Evolutionary conservation across 2,797 vertebrate genomes (phyloP).

Genomic region (Chanos chanos): DNA sequence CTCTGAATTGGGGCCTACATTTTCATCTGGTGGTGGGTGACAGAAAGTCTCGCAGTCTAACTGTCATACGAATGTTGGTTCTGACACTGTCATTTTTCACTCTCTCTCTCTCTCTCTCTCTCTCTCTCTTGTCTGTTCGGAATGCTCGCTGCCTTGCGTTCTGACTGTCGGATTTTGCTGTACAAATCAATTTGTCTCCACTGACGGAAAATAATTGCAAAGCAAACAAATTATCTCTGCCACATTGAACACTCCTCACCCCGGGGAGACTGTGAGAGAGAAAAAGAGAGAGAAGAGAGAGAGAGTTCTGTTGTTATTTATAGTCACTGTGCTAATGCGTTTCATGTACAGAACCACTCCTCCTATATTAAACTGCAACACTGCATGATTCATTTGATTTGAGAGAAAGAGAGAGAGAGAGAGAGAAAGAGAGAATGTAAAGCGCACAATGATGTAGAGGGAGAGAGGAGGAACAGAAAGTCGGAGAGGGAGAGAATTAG

Average conservation of each 20-base stretch:
- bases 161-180: conserved; percentile 78
- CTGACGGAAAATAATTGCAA: conserved; percentile 96
- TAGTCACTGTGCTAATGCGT: no score
- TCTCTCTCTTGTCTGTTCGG: conserved; percentile 56
- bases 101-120: no score
- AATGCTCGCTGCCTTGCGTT: conserved; percentile 46
- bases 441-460: neutral
- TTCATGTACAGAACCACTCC: no score
- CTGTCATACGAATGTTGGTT: no score
- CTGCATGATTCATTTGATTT: no score
- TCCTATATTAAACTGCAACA: no score
- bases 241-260: conserved; percentile 84
- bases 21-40: no score
- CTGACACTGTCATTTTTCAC: no score
- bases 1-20: no score
- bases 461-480: neutral
- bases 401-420: neutral
- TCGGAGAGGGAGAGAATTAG: conserved; percentile 22
- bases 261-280: conserved; percentile 63
- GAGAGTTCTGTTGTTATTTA: conserved; percentile 34
- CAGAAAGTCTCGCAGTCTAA: no score
- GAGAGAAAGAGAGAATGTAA: neutral
- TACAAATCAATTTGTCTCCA: conserved; percentile 94
- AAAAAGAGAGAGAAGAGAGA: conserved; percentile 45
- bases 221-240: conserved; percentile 94